A percentile compares a stretch with the other conserved stretches of the same genome.
Conservation (phyloP, 2,113 vertebrate genomes). For the Panurus biarmicus region DNA sequence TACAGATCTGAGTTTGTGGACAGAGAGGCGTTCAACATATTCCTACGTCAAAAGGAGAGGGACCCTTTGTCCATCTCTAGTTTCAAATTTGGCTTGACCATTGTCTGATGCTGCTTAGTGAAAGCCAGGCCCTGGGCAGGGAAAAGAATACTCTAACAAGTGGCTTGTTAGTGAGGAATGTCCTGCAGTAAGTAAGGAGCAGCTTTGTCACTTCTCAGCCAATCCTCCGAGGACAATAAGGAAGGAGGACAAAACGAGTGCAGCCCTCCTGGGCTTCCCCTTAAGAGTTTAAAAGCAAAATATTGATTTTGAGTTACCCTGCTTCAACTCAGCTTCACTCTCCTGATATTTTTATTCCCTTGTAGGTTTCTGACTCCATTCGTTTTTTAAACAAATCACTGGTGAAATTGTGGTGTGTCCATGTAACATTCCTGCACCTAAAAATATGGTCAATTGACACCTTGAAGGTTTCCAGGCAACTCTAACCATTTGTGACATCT, state of each 20-base stretch:
- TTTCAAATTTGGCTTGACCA: background rate
- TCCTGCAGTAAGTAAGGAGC: constrained; percentile 59
- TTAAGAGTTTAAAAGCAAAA: constrained; percentile 89
- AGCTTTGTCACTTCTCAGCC: constrained; percentile 71
- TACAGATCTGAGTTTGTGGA: background rate
- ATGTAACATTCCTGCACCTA: constrained; percentile 73
- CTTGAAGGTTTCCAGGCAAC: constrained; percentile 74
- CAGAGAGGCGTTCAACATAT: rapidly evolving
- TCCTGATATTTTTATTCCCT: constrained; percentile 80
- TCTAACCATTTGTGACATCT: constrained; percentile 85
- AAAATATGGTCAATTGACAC: constrained; percentile 82
- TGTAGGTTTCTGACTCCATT: constrained; percentile 77
- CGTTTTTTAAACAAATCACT: constrained; percentile 73
- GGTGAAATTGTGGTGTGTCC: constrained; percentile 71
- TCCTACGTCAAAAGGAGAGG: rapidly evolving
- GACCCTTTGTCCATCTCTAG: background rate
- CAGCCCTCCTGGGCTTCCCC: constrained; percentile 78
- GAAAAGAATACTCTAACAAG: constrained; percentile 71
- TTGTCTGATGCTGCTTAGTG: background rate
- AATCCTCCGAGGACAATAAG: constrained; percentile 77
- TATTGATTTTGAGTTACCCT: constrained; percentile 89
- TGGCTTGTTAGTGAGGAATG: constrained; percentile 71
- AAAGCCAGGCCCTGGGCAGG: background rate
- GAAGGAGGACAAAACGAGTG: constrained; percentile 79
- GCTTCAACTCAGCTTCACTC: constrained; percentile 79